Evolutionary conservation across 2,797 vertebrate genomes (phyloP), one percentile per base, ranked within the genome.

Genomic region (Thunnus albacares): DNA sequence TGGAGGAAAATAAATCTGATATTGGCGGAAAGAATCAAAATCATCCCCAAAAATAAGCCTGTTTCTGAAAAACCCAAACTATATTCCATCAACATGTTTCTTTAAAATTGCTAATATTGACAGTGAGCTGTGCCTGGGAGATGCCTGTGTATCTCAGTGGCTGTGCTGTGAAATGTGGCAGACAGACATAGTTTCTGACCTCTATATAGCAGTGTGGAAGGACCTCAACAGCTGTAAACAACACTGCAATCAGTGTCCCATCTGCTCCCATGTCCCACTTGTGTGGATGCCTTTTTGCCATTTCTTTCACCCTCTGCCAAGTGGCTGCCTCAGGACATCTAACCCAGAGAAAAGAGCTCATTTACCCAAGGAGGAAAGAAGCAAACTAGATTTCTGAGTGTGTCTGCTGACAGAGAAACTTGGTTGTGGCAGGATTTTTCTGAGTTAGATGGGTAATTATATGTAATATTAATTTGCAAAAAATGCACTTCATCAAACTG

Each of bases 281-380:
- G 94, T 95, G 93, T 91, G 89, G 94, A 95, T 93, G 93, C 92
- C 95, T 95, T 94, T 92, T 94, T 90, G 92, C 94, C 93, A 94
- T 95, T 95, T 95, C 94, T 96, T 95, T 96, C 93, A 96, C 93
- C 92, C 91, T 84, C 92, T 96, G 95, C 95, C 95, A 96, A 95
- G 91, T 89, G 93, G 89, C 92, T 94, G 95, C 95, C 96, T 93
- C 92, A 95, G 95, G 95, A 95, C 95, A 95, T 91, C 91, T 93
- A 95, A 95, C 95, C 94, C 94, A 94, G 93, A 95, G 95, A 95
- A 95, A 94, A 95, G 92, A 95, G 93, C 94, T 95, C 90, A 95
- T 95, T 96, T 96, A 95, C 94, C 83, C 90, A 91, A 94, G 92
- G 90, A 95, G 92, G 90, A 90, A 91, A 90, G 87, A 90, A 92